A percentile compares a stretch with the other conserved stretches of the same genome.
These are phyloP conservation scores for Mola mola DNA, from an alignment of 2,113 vertebrate genomes.

Conservation along the genomic window DNA sequence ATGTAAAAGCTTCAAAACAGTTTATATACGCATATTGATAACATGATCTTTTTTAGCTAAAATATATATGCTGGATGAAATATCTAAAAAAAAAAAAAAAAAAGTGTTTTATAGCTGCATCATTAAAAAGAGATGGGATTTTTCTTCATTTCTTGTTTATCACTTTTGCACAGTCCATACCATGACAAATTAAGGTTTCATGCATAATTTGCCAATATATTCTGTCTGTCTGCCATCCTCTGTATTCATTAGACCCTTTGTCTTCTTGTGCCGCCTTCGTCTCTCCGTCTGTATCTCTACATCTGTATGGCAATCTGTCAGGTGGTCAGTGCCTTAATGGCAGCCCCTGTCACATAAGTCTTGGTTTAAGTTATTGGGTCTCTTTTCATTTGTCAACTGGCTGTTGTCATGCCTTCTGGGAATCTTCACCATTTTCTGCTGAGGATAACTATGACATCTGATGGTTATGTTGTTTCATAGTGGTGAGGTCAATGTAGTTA, in stretches of 20 bases:
- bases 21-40: no score
- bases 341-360: slow-evolving; percentile 61
- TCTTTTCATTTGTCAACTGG: slow-evolving; percentile 58
- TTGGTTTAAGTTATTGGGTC: slow-evolving; percentile 52
- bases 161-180: neutral
- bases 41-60: no score
- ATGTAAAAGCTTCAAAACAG: no score
- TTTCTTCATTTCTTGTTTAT: neutral
- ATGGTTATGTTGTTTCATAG: slow-evolving; percentile 5
- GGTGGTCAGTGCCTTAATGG: slow-evolving; percentile 62
- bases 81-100: neutral
- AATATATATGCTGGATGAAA: slow-evolving; percentile 1
- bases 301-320: slow-evolving; percentile 54
- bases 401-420: slow-evolving; percentile 52
- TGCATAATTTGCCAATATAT: slow-evolving; percentile 14
- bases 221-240: slow-evolving; percentile 22
- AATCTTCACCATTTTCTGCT: slow-evolving; percentile 39
- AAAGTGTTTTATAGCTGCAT: slow-evolving; percentile 5
- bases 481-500: neutral
- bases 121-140: slow-evolving; percentile 8
- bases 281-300: slow-evolving; percentile 24
- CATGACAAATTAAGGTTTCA: slow-evolving; percentile 15
- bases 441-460: slow-evolving; percentile 24
- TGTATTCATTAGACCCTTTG: neutral
- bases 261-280: slow-evolving; percentile 11